phyloP scores from a whole-genome alignment of 1,140 invertebrate genomes.

The Diachasmimorpha longicaudata region DNA sequence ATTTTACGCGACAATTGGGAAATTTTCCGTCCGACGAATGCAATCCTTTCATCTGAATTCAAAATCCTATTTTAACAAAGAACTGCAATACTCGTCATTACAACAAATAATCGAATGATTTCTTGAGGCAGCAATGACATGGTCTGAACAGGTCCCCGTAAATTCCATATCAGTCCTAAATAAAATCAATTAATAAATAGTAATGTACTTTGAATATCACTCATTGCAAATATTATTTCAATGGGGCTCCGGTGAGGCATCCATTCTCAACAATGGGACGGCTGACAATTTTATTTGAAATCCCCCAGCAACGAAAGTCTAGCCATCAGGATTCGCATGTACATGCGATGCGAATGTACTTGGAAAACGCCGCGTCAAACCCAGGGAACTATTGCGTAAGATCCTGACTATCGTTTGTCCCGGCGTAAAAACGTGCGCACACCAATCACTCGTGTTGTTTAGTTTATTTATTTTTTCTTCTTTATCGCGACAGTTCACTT shows the following conservation, averaged over 20 bases:
- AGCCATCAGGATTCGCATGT: neutral
- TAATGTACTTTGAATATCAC: too few species aligned
- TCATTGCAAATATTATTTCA: too few species aligned
- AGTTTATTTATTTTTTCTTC: neutral
- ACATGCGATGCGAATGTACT: neutral
- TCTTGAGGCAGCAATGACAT: too few species aligned
- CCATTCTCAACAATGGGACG: neutral
- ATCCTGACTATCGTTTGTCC: constrained; percentile 17
- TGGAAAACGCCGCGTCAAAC: neutral
- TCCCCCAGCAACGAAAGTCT: neutral
- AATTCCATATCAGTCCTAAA: neutral
- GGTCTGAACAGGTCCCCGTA: too few species aligned
- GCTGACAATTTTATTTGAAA: neutral
- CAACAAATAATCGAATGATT: too few species aligned
- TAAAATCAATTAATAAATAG: neutral
- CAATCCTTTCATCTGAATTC: too few species aligned
- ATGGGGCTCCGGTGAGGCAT: neutral
- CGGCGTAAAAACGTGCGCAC: neutral
- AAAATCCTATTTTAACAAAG: too few species aligned
- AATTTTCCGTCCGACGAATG: too few species aligned
- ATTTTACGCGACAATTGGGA: too few species aligned
- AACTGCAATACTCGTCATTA: too few species aligned
- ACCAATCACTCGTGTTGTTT: neutral
- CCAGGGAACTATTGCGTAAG: constrained; percentile 12
- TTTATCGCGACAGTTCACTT: neutral